phyloP scores from a whole-genome alignment of 2,797 vertebrate species.

The Periparus ater region DNA sequence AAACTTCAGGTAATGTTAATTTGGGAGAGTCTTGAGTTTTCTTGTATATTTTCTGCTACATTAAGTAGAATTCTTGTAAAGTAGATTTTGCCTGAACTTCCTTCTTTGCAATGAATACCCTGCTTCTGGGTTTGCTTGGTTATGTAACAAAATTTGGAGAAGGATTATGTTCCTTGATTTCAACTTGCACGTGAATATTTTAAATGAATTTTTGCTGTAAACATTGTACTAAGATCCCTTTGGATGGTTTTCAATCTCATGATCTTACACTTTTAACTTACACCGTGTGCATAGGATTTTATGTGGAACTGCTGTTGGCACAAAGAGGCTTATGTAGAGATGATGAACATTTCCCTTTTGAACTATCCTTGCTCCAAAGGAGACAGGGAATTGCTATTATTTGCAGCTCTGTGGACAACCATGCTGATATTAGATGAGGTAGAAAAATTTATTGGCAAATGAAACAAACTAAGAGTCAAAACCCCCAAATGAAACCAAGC shows the following conservation, averaged over 20 bases:
- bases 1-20: background rate
- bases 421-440: background rate
- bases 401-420: background rate
- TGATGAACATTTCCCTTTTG: background rate
- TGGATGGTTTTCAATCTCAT: background rate
- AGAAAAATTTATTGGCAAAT: background rate
- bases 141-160: background rate
- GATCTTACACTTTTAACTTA: background rate
- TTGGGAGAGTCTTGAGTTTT: background rate
- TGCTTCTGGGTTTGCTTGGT: background rate
- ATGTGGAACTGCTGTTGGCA: background rate
- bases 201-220: background rate
- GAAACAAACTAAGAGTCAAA: background rate
- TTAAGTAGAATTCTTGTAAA: background rate
- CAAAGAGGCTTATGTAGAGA: background rate
- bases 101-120: background rate
- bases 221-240: background rate
- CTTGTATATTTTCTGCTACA: background rate
- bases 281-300: background rate
- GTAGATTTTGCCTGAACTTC: background rate
- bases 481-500: background rate
- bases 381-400: background rate
- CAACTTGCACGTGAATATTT: background rate
- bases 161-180: background rate
- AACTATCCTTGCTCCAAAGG: background rate